These are phyloP conservation scores for Taeniopygia guttata DNA, from an alignment of 2,797 vertebrate species.

Conservation along the genomic window DNA sequence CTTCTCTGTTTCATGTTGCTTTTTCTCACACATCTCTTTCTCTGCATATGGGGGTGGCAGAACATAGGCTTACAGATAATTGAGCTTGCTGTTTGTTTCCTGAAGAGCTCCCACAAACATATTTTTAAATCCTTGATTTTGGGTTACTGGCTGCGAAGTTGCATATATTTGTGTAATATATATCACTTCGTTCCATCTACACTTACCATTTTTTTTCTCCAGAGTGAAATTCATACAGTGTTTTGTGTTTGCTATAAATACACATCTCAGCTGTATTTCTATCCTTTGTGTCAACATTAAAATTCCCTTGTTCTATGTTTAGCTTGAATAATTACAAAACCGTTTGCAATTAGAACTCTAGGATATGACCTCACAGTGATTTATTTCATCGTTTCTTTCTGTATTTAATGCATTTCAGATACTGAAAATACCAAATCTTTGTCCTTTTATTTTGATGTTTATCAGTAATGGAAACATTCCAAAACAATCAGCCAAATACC, in stretches of 20 bases:
- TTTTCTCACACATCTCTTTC: background rate
- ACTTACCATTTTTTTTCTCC: background rate
- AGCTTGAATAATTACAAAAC: constrained; percentile 77
- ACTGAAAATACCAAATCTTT: constrained; percentile 80
- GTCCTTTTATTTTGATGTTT: constrained; percentile 80
- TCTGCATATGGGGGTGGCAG: background rate
- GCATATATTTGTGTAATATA: constrained; percentile 12
- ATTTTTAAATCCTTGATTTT: constrained; percentile 40
- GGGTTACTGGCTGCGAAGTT: background rate
- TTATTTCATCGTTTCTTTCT: constrained; percentile 71
- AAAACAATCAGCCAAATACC: constrained; percentile 83
- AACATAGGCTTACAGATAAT: background rate
- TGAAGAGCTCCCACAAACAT: background rate
- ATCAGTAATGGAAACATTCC: constrained; percentile 83
- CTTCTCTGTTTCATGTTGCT: background rate
- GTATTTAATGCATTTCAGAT: constrained; percentile 79
- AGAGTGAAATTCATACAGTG: constrained; percentile 52
- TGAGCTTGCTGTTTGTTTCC: constrained; percentile 20
- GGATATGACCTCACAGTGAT: constrained; percentile 74
- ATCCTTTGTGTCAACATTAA: constrained; percentile 73
- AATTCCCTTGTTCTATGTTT: constrained; percentile 76
- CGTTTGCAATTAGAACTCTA: constrained; percentile 77
- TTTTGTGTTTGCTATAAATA: constrained; percentile 67
- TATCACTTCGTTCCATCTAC: background rate
- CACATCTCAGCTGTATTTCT: constrained; percentile 56